Conservation (phyloP, 2,113 vertebrate species). For the Aptenodytes patagonicus region DNA sequence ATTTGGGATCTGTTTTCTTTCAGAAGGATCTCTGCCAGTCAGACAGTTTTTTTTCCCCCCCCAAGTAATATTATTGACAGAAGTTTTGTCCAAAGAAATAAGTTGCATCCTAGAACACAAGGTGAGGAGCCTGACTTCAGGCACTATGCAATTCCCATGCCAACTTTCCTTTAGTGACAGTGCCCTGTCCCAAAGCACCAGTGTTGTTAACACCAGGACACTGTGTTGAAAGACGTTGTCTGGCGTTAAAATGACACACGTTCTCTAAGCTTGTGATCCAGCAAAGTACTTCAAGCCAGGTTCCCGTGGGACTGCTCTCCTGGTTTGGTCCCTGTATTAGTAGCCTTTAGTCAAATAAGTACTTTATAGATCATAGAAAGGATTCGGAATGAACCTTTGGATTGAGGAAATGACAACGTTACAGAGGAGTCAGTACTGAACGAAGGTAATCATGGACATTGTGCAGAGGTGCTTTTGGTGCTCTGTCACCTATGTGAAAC, state of each 20-base stretch:
- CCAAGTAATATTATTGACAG: neutral
- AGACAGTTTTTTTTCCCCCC: neutral
- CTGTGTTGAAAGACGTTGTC: neutral
- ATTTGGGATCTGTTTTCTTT: neutral
- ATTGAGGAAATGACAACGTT: neutral
- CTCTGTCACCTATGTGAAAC: neutral
- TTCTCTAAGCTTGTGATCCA: neutral
- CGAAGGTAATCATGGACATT: neutral
- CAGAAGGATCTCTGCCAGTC: neutral
- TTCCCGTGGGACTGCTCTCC: neutral
- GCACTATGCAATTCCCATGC: neutral
- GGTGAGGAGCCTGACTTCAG: neutral
- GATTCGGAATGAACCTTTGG: neutral
- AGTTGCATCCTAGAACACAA: neutral
- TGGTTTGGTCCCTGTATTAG: neutral
- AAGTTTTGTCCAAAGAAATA: neutral
- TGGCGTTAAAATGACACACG: neutral
- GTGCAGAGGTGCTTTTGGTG: neutral
- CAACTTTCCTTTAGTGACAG: neutral
- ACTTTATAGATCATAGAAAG: neutral
- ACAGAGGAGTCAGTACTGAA: neutral
- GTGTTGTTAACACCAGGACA: neutral
- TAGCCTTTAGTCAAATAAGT: neutral
- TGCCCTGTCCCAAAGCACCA: neutral
- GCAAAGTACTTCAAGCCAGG: neutral